Base-by-base conservation (phyloP, 2,888 invertebrate genomes). In the Conops quadrifasciatus region DNA sequence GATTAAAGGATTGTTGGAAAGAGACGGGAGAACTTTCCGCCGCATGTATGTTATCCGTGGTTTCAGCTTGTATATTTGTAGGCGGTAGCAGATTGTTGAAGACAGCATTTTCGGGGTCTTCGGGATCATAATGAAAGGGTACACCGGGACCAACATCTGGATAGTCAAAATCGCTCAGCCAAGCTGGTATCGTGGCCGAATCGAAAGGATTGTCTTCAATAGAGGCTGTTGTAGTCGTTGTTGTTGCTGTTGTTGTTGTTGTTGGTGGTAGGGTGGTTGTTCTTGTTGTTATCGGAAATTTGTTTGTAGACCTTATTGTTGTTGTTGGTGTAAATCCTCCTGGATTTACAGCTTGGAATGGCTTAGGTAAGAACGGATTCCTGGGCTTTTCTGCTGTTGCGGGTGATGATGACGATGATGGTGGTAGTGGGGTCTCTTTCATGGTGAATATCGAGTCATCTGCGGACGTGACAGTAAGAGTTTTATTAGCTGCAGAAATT, bases 121-220 rank as follows among this genome's bases (percentile, higher is more conserved):
- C 69, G 4, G 77, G 77, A 47, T 75, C 70, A 64, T 78, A 79
- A 11, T 76, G 76, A 58, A 80, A 84, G 15, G 85, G 82, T 1
- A 84, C 85, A n/a, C 82, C 84, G 11, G 84, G 83, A 21, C 81
- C 85, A 16, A 84, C 76, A 76, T 83, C 83, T 11, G 84, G 78
- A 76, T 83, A 84, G 68, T 84, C 84, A n/a, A 83, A 82, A 70
- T 80, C 82, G 7, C 73, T 75, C 63, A 85, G 71, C 84, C 84
- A 84, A 24, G 83, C 73, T 5, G 84, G 84, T 30, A 85, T 68
- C 0, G 84, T 84, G 15, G 82, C 77, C 26, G 82, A 80, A 53
- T 82, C 78, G 49, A 84, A 84, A 15, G 80, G 79, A 70, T 78
- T 79, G 3, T 75, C 74, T 0, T 79, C 77, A 4, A 75, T 65